phyloP scores from a whole-genome alignment of 2,113 vertebrate species.

The Myotis brandtii region DNA sequence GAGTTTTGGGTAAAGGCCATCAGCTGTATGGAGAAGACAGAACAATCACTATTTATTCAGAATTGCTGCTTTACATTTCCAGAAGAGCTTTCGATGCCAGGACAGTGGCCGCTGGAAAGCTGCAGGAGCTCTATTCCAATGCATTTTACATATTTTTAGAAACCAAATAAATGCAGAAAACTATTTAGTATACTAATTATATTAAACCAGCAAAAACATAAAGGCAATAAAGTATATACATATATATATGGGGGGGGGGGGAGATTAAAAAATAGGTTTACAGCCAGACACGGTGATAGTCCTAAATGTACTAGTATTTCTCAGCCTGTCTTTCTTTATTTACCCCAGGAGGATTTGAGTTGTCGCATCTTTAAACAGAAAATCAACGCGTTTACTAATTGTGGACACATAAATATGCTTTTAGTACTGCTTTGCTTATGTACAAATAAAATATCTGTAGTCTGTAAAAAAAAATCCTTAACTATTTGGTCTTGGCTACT shows the following conservation, averaged over 20 bases:
- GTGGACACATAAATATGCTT: conserved; percentile 80
- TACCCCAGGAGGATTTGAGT: conserved; percentile 73
- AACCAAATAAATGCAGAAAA: conserved; percentile 74
- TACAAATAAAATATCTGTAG: conserved; percentile 84
- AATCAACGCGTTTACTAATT: conserved; percentile 75
- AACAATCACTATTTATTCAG: conserved; percentile 87
- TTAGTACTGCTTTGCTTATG: conserved; percentile 82
- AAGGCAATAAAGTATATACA: conserved; percentile 81
- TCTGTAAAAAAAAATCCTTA: conserved; percentile 64
- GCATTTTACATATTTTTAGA: conserved; percentile 81
- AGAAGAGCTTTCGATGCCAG: conserved; percentile 81
- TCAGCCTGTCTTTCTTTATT: conserved; percentile 43
- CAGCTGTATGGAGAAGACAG: conserved; percentile 84
- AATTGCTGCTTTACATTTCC: conserved; percentile 86
- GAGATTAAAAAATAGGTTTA: conserved; percentile 68
- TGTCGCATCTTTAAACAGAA: conserved; percentile 81
- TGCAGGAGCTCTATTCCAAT: conserved; percentile 78
- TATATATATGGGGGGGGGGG: conserved; percentile 12
- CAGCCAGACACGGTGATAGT: conserved; percentile 54
- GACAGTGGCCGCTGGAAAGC: conserved; percentile 80
- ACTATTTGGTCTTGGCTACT: neutral
- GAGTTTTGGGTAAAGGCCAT: conserved; percentile 85
- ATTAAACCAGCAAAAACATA: conserved; percentile 81
- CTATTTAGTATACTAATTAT: conserved; percentile 80
- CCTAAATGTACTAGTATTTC: neutral